Evolutionary conservation across 2,797 vertebrate genomes (phyloP).

Genomic region (Vespertilio murinus): DNA sequence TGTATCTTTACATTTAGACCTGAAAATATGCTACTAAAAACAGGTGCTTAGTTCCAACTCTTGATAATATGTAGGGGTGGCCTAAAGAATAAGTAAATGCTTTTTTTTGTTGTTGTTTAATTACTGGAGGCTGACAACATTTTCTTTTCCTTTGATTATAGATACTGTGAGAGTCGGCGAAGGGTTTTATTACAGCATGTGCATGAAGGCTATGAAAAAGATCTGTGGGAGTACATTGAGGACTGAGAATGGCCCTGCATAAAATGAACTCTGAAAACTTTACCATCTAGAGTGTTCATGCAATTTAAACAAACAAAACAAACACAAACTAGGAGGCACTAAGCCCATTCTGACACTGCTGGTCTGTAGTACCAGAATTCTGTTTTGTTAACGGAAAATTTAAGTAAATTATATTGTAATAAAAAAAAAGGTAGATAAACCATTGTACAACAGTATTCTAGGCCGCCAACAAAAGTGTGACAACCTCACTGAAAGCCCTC

Average conservation of each 20-base stretch:
- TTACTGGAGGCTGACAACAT: slow-evolving; percentile 52
- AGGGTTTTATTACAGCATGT: slow-evolving; percentile 99
- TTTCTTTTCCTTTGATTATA: slow-evolving; percentile 79
- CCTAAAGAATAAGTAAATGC: slow-evolving; percentile 33
- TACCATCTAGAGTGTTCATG: slow-evolving; percentile 96
- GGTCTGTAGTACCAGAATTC: slow-evolving; percentile 92
- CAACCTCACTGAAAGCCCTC: slow-evolving; percentile 90
- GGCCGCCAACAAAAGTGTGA: slow-evolving; percentile 90
- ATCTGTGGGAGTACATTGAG: slow-evolving; percentile 99
- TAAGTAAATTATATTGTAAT: slow-evolving; percentile 99
- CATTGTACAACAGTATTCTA: slow-evolving; percentile 99
- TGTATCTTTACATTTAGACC: background rate
- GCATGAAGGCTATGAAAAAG: slow-evolving; percentile 99
- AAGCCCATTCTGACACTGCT: slow-evolving; percentile 88
- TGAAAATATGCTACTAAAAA: slow-evolving; percentile 18
- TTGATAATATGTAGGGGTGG: background rate
- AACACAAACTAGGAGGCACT: slow-evolving; percentile 87
- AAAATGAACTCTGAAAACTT: slow-evolving; percentile 90
- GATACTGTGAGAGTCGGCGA: slow-evolving; percentile 99
- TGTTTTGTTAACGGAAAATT: slow-evolving; percentile 95
- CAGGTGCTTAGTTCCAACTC: background rate
- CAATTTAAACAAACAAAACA: slow-evolving; percentile 88
- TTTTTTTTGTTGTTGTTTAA: background rate
- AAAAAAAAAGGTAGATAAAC: slow-evolving; percentile 93
- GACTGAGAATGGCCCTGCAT: slow-evolving; percentile 93